Percentiles rank a stretch among this genome's conserved stretches.
phyloP scores from a whole-genome alignment of 2,797 vertebrate genomes.

The Schizopygopsis pylzovi region DNA sequence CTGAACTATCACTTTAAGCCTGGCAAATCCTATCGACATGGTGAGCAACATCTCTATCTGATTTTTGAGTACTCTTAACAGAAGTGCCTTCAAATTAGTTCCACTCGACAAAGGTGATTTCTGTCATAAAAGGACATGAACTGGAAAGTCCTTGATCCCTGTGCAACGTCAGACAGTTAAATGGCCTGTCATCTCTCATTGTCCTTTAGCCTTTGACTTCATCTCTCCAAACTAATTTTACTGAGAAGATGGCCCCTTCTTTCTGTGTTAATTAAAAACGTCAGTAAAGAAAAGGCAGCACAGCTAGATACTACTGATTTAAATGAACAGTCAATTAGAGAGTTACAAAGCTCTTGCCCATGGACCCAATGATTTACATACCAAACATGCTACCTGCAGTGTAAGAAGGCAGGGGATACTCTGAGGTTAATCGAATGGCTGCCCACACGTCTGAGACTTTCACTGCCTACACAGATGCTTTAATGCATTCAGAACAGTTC shows the following conservation, averaged over 20 bases:
- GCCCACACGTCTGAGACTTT: constrained; percentile 6
- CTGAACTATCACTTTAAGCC: background rate
- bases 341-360: constrained; percentile 11
- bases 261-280: constrained; percentile 20
- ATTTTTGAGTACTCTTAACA: constrained; percentile 32
- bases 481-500: constrained; percentile 25
- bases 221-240: constrained; percentile 22
- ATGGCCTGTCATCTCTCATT: background rate
- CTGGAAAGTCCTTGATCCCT: background rate
- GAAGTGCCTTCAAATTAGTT: constrained; percentile 27
- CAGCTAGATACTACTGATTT: constrained; percentile 26
- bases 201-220: constrained; percentile 17
- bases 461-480: constrained; percentile 22
- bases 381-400: constrained; percentile 22
- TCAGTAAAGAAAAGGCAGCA: background rate
- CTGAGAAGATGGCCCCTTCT: background rate
- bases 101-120: constrained; percentile 31
- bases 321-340: constrained; percentile 40
- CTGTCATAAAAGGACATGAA: constrained; percentile 5
- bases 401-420: background rate
- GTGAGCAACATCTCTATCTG: constrained; percentile 5
- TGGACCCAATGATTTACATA: constrained; percentile 23
- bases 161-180: background rate
- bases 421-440: constrained; percentile 44
- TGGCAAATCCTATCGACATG: background rate